Evolutionary conservation across 1,140 invertebrate species (phyloP).

Genomic region (Drosophila setifemur): DNA sequence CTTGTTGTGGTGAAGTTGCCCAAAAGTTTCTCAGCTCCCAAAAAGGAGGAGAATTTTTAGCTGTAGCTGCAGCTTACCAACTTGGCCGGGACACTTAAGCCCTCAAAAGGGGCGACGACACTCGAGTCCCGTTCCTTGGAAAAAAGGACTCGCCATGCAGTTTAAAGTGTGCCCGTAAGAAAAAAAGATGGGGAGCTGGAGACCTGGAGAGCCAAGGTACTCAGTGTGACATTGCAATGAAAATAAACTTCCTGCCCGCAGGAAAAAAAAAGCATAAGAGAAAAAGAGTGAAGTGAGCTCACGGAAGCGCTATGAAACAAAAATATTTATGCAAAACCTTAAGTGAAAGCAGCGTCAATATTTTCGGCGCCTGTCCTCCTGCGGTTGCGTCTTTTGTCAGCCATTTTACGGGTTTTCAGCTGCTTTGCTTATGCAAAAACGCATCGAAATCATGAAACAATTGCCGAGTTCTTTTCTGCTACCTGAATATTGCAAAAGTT

Average conservation of each 20-base stretch:
- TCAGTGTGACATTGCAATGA: slow-evolving; percentile 59
- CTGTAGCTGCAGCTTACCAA: slow-evolving; percentile 19
- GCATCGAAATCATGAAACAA: slow-evolving; percentile 37
- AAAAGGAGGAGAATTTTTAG: not conserved
- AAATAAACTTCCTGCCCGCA: slow-evolving; percentile 50
- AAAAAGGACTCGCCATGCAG: slow-evolving; percentile 26
- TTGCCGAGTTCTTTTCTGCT: slow-evolving; percentile 16
- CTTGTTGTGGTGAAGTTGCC: slow-evolving; percentile 50
- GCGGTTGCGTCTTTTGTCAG: slow-evolving; percentile 8
- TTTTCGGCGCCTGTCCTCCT: slow-evolving; percentile 40
- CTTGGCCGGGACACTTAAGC: slow-evolving; percentile 58
- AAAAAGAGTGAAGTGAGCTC: not conserved
- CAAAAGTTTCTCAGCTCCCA: slow-evolving; percentile 29
- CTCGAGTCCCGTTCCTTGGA: slow-evolving; percentile 4
- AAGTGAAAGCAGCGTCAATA: slow-evolving; percentile 58
- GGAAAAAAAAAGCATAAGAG: slow-evolving; percentile 5
- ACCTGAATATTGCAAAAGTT: slow-evolving; percentile 14
- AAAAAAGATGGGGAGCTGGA: not conserved
- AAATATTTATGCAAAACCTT: slow-evolving; percentile 72
- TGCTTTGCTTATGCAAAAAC: slow-evolving; percentile 17
- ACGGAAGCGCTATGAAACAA: slow-evolving; percentile 48
- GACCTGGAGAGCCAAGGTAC: slow-evolving; percentile 5
- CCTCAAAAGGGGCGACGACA: slow-evolving; percentile 24
- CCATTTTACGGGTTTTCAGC: slow-evolving; percentile 24
- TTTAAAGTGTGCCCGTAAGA: slow-evolving; percentile 38